A percentile compares a stretch with the other conserved stretches of the same genome.
Evolutionary conservation across 2,888 invertebrate species (phyloP).

Genomic region (Galeruca laticollis): DNA sequence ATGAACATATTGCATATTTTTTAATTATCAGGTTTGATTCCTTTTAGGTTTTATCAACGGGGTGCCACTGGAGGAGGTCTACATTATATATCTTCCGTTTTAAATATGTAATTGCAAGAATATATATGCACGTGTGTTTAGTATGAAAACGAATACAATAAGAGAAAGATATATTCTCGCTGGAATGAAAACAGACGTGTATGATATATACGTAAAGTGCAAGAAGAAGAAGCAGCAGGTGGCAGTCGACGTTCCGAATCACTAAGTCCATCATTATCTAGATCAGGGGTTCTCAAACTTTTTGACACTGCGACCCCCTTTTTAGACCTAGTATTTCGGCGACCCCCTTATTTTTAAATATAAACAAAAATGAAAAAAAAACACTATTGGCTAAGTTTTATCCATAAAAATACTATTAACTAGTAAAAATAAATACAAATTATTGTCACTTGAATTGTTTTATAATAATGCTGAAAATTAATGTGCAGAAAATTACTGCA

Average conservation of each 20-base stretch:
- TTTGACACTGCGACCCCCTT: too few species aligned
- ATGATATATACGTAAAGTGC: not conserved
- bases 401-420: too few species aligned
- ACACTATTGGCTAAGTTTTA: too few species aligned
- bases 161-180: not conserved
- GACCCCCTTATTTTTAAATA: too few species aligned
- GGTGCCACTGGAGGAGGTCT: slow-evolving; percentile 5
- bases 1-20: not conserved
- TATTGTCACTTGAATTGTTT: too few species aligned
- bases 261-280: slow-evolving; percentile 53
- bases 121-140: slow-evolving; percentile 8
- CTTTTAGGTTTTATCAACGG: not conserved
- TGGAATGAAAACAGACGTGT: slow-evolving; percentile 2
- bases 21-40: not conserved
- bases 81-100: not conserved
- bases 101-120: slow-evolving; percentile 5
- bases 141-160: slow-evolving; percentile 3
- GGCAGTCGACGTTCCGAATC: slow-evolving; percentile 49
- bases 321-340: too few species aligned
- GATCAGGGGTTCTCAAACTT: too few species aligned
- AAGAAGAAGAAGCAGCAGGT: slow-evolving; percentile 49
- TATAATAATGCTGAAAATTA: too few species aligned
- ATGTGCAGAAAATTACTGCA: too few species aligned
- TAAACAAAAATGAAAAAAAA: too few species aligned
- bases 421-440: too few species aligned